phyloP scores from a whole-genome alignment of 92 coral and sea anemone species.

The Zoanthus sociatus region DNA sequence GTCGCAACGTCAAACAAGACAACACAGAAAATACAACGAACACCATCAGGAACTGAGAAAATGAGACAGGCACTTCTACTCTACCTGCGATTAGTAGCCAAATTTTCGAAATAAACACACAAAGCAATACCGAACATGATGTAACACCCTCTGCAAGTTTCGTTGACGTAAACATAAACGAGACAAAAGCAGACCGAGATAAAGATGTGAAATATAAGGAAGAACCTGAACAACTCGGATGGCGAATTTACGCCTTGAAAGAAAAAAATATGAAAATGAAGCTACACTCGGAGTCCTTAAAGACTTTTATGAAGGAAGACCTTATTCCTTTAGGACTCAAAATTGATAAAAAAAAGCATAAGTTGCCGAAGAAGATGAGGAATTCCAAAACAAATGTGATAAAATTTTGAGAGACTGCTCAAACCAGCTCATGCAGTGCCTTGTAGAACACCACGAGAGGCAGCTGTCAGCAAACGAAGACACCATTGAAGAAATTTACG shows the following conservation, averaged over 20 bases:
- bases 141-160: conserved; percentile 21
- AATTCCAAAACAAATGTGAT: not conserved
- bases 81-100: too few relatives aligned
- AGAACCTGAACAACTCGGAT: not conserved
- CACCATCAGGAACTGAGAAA: too few relatives aligned
- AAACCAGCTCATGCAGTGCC: conserved; percentile 20
- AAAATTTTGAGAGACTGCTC: conserved; percentile 28
- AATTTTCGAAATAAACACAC: too few relatives aligned
- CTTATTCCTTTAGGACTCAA: not conserved
- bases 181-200: not conserved
- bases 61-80: too few relatives aligned
- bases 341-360: not conserved
- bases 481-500: not conserved
- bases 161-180: not conserved
- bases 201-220: not conserved
- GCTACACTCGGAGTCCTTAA: conserved; percentile 4
- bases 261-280: conserved; percentile 34
- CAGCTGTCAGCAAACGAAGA: not conserved
- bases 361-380: conserved; percentile 3
- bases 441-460: conserved; percentile 36
- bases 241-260: not conserved
- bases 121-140: not conserved
- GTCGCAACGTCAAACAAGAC: too few relatives aligned
- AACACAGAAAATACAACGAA: too few relatives aligned
- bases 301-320: conserved; percentile 11